These are phyloP conservation scores for Tetramorium simillimum DNA, from an alignment of 1,140 invertebrate species.

Conservation along the genomic window DNA sequence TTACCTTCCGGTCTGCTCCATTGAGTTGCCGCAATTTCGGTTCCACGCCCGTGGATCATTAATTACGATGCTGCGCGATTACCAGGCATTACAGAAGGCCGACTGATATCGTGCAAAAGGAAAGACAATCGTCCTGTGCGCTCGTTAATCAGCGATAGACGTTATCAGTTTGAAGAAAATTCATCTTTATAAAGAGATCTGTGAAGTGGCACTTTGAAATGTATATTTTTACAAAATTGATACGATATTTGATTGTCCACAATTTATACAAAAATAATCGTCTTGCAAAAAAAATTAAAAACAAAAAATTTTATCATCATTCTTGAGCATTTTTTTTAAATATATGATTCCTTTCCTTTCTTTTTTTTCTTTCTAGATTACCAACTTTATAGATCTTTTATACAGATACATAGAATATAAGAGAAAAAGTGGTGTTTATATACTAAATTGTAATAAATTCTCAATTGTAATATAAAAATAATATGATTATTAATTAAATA, in stretches of 20 bases:
- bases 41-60: slow-evolving; percentile 59
- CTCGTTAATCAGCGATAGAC: slow-evolving; percentile 17
- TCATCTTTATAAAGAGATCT: neutral
- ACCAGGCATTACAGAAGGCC: neutral
- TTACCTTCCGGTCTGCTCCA: slow-evolving; percentile 56
- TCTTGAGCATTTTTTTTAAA: no score
- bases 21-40: slow-evolving; percentile 63
- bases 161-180: neutral
- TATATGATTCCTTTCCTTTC: no score
- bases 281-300: no score
- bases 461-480: neutral
- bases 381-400: no score
- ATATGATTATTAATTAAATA: neutral
- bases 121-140: neutral
- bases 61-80: slow-evolving; percentile 48
- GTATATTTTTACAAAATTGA: no score
- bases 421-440: neutral
- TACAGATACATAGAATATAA: no score
- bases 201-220: no score
- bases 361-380: no score
- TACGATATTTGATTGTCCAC: no score
- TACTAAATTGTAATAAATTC: neutral
- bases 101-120: neutral
- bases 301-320: no score
- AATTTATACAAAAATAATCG: no score